These are phyloP conservation scores for Distichodus sexfasciatus DNA, from an alignment of 2,797 vertebrate species.

Conservation along the genomic window DNA sequence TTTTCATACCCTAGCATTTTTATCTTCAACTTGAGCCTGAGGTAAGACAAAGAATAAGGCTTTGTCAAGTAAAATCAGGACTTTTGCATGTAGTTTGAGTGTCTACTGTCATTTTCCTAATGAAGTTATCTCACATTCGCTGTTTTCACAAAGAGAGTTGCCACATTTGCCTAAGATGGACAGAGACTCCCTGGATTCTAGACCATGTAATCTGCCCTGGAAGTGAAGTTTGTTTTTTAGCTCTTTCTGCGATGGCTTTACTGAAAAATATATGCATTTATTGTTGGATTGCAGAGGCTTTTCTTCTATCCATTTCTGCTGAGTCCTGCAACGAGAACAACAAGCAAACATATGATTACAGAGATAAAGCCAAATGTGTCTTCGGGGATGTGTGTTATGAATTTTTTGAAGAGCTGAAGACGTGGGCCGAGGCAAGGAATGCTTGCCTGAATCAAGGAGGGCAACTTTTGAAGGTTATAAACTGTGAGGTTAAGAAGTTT, in stretches of 20 bases:
- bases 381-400: constrained; percentile 59
- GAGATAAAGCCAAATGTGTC: constrained; percentile 39
- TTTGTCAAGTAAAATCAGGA: constrained; percentile 20
- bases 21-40: not conserved
- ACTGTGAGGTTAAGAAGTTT: constrained; percentile 42
- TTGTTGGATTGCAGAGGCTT: constrained; percentile 61
- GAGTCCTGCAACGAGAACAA: constrained; percentile 11
- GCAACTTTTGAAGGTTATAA: constrained; percentile 59
- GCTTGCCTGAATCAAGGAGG: constrained; percentile 62
- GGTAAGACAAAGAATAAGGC: not conserved
- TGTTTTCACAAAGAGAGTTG: constrained; percentile 62
- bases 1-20: not conserved
- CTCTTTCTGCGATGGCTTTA: constrained; percentile 55
- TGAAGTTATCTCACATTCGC: constrained; percentile 66
- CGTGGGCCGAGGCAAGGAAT: constrained; percentile 61
- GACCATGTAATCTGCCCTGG: constrained; percentile 28
- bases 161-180: constrained; percentile 65
- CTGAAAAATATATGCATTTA: constrained; percentile 44
- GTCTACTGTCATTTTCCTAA: constrained; percentile 73
- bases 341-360: not conserved
- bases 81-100: constrained; percentile 82
- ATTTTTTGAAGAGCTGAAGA: constrained; percentile 53
- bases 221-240: constrained; percentile 46
- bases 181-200: constrained; percentile 42
- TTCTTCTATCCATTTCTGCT: constrained; percentile 30